phyloP scores from a whole-genome alignment of 2,797 vertebrate species.

The Hafferia zeledoni region DNA sequence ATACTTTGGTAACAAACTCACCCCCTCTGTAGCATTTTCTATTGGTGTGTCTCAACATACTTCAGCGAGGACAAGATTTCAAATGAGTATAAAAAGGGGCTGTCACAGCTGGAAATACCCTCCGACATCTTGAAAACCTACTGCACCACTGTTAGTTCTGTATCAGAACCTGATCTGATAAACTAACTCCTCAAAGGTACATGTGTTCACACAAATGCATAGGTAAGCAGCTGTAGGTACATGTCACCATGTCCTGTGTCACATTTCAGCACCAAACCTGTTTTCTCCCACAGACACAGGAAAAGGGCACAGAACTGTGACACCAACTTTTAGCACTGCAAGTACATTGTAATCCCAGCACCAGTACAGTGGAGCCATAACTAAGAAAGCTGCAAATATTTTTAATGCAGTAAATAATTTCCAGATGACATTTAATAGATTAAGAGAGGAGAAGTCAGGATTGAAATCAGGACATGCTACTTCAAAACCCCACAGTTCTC shows the following conservation, averaged over 20 bases:
- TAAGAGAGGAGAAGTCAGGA: background rate
- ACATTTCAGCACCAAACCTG: background rate
- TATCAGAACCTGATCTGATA: background rate
- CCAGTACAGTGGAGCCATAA: rapidly evolving
- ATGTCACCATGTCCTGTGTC: background rate
- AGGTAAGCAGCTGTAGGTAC: background rate
- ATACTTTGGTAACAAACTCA: background rate
- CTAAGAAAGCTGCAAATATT: background rate
- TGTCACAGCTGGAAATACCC: background rate
- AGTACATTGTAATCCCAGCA: background rate
- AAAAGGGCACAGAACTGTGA: background rate
- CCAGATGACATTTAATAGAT: background rate
- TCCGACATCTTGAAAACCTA: background rate
- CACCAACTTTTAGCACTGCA: background rate
- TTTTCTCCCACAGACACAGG: background rate
- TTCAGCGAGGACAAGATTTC: background rate
- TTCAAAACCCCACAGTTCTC: background rate
- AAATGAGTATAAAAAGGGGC: background rate
- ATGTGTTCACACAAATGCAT: background rate
- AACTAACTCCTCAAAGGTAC: background rate
- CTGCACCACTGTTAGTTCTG: background rate
- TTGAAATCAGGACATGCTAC: background rate
- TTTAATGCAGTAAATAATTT: background rate
- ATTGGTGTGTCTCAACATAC: background rate
- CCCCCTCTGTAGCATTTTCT: background rate